Percentiles rank a stretch among this genome's conserved stretches.
phyloP scores from a whole-genome alignment of 2,113 vertebrate species.

The Hyla sarda region DNA sequence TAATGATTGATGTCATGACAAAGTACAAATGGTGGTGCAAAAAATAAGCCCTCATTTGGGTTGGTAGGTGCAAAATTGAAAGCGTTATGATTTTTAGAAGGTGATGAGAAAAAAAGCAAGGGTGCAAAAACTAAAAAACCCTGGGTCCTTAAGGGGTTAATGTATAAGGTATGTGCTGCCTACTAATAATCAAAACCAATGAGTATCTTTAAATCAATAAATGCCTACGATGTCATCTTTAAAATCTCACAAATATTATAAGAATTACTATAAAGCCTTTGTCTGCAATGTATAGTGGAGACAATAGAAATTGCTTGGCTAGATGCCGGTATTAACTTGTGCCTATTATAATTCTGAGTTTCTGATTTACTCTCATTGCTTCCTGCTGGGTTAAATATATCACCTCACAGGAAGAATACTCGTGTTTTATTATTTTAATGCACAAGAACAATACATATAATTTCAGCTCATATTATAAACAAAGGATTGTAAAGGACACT shows the following conservation, averaged over 20 bases:
- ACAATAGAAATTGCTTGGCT: background rate
- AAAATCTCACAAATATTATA: background rate
- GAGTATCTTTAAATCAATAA: background rate
- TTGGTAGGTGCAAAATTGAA: too few relatives aligned
- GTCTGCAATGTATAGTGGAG: background rate
- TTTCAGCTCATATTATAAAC: slow-evolving; percentile 5
- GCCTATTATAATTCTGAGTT: background rate
- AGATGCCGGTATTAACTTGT: slow-evolving; percentile 14
- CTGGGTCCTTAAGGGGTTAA: too few relatives aligned
- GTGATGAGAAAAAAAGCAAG: too few relatives aligned
- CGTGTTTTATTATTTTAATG: slow-evolving; percentile 20
- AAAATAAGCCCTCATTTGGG: too few relatives aligned
- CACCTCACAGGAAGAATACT: background rate
- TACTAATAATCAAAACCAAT: too few relatives aligned
- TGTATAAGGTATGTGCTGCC: too few relatives aligned
- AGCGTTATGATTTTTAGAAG: too few relatives aligned
- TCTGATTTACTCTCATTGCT: background rate
- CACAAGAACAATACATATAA: background rate
- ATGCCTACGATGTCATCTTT: background rate
- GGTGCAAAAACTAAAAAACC: too few relatives aligned
- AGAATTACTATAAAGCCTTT: background rate
- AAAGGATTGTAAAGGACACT: slow-evolving; percentile 13
- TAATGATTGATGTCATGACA: too few relatives aligned
- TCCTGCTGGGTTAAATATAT: slow-evolving; percentile 36
- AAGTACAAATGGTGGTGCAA: too few relatives aligned